Percentiles rank a stretch among this genome's conserved stretches.
phyloP scores from a whole-genome alignment of 2,888 invertebrate species.

The Hermaeophaga mercurialis region DNA sequence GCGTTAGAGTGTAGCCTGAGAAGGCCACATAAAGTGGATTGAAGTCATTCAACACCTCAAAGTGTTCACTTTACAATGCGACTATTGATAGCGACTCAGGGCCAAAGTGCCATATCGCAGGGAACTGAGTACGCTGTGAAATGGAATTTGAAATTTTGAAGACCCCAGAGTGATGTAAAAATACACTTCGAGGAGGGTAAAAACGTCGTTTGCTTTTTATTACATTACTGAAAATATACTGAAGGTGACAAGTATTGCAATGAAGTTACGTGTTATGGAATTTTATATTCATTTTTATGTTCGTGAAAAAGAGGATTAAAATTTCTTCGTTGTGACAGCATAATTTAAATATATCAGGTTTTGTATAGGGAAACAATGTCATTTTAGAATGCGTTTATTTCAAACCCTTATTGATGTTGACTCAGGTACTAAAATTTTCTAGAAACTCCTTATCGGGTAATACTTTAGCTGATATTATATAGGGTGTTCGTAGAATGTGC shows the following conservation, averaged over 20 bases:
- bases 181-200: slow-evolving; percentile 57
- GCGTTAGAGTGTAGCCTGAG: slow-evolving; percentile 32
- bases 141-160: slow-evolving; percentile 60
- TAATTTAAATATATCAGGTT: slow-evolving; percentile 55
- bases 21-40: slow-evolving; percentile 46
- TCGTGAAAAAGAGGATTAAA: slow-evolving; percentile 56
- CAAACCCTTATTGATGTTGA: slow-evolving; percentile 22
- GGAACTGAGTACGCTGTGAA: slow-evolving; percentile 49
- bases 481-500: too few relatives aligned
- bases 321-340: slow-evolving; percentile 54
- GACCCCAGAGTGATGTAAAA: slow-evolving; percentile 60
- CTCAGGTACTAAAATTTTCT: slow-evolving; percentile 3
- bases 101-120: slow-evolving; percentile 50
- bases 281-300: slow-evolving; percentile 58
- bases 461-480: too few relatives aligned
- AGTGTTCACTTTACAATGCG: slow-evolving; percentile 56
- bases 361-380: slow-evolving; percentile 40
- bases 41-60: slow-evolving; percentile 55
- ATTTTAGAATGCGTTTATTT: slow-evolving; percentile 30
- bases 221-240: slow-evolving; percentile 57
- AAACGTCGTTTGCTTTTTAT: slow-evolving; percentile 57
- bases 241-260: slow-evolving; percentile 57
- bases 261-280: slow-evolving; percentile 58
- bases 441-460: too few relatives aligned
- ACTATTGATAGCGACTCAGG: slow-evolving; percentile 49